Conservation (phyloP, 1,140 invertebrate species). For the Drosophila nebulosa region DNA sequence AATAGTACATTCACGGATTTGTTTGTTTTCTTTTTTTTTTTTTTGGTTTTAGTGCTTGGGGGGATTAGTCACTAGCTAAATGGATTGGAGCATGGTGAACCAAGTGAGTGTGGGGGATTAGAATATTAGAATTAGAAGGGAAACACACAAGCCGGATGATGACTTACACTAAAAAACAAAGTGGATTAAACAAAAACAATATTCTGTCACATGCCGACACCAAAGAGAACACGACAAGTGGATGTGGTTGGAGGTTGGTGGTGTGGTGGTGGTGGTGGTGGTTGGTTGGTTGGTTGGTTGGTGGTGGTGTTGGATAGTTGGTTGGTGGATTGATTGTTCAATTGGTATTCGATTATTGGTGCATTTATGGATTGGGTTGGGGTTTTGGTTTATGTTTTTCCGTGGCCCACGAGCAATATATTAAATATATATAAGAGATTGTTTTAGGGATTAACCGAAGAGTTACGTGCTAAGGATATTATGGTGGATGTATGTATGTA, state of each 20-base stretch:
- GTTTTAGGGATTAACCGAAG: background rate
- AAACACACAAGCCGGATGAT: conserved; percentile 37
- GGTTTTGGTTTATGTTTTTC: background rate
- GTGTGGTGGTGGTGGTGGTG: conserved; percentile 24
- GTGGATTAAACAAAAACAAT: conserved; percentile 57
- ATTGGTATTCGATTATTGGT: background rate
- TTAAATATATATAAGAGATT: background rate
- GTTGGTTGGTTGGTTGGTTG: conserved; percentile 28
- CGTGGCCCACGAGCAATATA: background rate
- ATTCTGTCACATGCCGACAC: conserved; percentile 44
- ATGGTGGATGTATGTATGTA: background rate
- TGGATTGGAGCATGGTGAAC: background rate
- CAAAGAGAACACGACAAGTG: background rate
- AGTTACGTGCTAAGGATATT: conserved; percentile 33
- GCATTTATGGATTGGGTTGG: background rate
- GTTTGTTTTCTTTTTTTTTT: background rate
- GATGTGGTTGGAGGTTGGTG: too few relatives aligned
- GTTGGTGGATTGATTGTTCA: conserved; percentile 1
- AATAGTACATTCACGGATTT: background rate
- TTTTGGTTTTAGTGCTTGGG: background rate
- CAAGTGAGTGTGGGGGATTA: conserved; percentile 10
- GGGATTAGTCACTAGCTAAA: background rate
- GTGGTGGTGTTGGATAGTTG: conserved; percentile 12
- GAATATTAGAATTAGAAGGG: conserved; percentile 11
- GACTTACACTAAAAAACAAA: conserved; percentile 54